Percentiles rank a stretch among this genome's conserved stretches.
Evolutionary conservation across 2,888 invertebrate species (phyloP).

Genomic region (Noctua janthe): DNA sequence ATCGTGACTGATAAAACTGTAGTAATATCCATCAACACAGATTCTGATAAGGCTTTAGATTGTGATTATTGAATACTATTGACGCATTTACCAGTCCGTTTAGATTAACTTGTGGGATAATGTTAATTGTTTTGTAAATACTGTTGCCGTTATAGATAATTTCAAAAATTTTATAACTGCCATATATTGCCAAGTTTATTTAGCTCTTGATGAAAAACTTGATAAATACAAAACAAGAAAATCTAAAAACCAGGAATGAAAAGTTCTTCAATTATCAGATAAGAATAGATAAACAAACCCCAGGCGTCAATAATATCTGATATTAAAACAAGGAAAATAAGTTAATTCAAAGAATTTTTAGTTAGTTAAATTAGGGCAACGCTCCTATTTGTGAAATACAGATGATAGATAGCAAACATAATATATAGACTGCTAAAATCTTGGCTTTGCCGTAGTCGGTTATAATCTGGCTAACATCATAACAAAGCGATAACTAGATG

Average conservation of each 20-base stretch:
- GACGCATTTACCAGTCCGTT: background rate
- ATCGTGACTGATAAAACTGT: constrained; percentile 22
- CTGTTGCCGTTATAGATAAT: background rate
- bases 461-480: background rate
- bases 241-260: background rate
- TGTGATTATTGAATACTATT: constrained; percentile 16
- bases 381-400: background rate
- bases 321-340: too few relatives aligned
- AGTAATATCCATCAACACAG: constrained; percentile 23
- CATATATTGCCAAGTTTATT: background rate
- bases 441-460: background rate
- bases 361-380: background rate
- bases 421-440: background rate
- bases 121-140: constrained; percentile 18
- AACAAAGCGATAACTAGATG: background rate
- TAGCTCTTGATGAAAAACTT: background rate
- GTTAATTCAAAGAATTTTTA: too few relatives aligned
- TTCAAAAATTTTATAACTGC: background rate
- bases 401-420: background rate
- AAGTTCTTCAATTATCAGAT: background rate
- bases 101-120: background rate
- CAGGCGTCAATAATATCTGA: background rate
- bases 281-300: background rate
- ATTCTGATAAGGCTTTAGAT: constrained; percentile 31
- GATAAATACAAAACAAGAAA: background rate